These are phyloP conservation scores for Dreissena rostriformis DNA, from an alignment of 1,140 invertebrate species.

Conservation along the genomic window DNA sequence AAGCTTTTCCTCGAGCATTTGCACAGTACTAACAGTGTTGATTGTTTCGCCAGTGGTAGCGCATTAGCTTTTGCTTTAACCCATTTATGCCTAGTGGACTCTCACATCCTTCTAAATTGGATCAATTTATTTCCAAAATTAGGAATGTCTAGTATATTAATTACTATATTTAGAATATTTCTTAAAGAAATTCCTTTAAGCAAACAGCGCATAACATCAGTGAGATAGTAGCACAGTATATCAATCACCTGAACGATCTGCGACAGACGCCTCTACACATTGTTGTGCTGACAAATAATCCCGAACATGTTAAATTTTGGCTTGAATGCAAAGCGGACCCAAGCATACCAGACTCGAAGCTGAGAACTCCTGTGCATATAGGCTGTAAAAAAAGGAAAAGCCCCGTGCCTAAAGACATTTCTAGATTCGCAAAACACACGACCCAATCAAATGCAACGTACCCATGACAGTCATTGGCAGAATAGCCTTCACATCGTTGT, in stretches of 20 bases:
- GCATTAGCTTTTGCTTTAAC: too few relatives aligned
- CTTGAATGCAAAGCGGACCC: slow-evolving; percentile 11
- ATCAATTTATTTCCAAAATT: too few relatives aligned
- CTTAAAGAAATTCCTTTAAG: too few relatives aligned
- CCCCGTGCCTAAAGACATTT: neutral
- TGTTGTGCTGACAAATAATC: slow-evolving; percentile 14
- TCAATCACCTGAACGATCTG: slow-evolving; percentile 1
- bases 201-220: too few relatives aligned
- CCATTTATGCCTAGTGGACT: too few relatives aligned
- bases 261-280: slow-evolving; percentile 22
- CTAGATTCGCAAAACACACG: neutral
- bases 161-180: too few relatives aligned
- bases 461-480: slow-evolving; percentile 2
- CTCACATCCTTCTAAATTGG: too few relatives aligned
- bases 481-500: slow-evolving; percentile 19
- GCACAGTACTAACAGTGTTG: too few relatives aligned
- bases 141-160: too few relatives aligned
- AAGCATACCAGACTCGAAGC: neutral
- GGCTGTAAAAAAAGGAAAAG: slow-evolving; percentile 2
- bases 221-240: too few relatives aligned
- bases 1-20: too few relatives aligned
- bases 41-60: too few relatives aligned
- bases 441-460: neutral
- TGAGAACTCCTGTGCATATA: neutral
- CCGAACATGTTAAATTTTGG: neutral